Evolutionary conservation across 2,113 vertebrate genomes (phyloP).

Genomic region (Bungarus multicinctus): DNA sequence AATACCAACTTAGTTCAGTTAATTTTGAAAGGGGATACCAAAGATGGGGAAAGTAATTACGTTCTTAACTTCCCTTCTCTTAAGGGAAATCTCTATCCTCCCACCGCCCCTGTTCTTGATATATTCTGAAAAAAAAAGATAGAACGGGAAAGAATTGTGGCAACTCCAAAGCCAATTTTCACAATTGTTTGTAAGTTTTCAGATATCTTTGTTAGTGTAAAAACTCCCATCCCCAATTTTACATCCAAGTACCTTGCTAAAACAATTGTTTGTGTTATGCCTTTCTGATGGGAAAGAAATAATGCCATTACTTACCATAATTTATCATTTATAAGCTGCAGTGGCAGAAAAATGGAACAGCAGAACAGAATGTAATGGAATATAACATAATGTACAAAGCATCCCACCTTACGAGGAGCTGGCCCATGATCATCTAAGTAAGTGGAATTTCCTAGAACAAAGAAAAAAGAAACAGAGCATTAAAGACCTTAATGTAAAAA

Average conservation of each 20-base stretch:
- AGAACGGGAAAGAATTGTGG: not conserved
- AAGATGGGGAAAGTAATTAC: not conserved
- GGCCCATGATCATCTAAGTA: conserved; percentile 92
- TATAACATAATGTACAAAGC: not conserved
- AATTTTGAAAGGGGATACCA: not conserved
- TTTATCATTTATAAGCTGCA: not conserved
- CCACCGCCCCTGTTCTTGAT: not conserved
- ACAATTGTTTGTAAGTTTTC: not conserved
- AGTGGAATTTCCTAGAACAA: conserved; percentile 86
- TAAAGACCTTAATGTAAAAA: conserved; percentile 15
- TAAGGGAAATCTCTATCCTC: not conserved
- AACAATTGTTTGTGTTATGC: not conserved
- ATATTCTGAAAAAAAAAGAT: not conserved
- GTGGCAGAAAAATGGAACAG: not conserved
- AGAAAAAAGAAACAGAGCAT: conserved; percentile 12
- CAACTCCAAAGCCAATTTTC: not conserved
- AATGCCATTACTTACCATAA: not conserved
- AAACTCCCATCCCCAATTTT: not conserved
- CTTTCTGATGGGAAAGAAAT: not conserved
- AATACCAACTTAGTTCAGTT: not conserved
- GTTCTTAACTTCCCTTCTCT: too few relatives aligned
- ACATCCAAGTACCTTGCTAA: not conserved
- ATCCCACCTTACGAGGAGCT: conserved; percentile 82
- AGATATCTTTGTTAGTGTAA: not conserved
- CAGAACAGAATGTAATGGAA: not conserved